phyloP scores from a whole-genome alignment of 2,797 vertebrate species.

The Argya squamiceps region DNA sequence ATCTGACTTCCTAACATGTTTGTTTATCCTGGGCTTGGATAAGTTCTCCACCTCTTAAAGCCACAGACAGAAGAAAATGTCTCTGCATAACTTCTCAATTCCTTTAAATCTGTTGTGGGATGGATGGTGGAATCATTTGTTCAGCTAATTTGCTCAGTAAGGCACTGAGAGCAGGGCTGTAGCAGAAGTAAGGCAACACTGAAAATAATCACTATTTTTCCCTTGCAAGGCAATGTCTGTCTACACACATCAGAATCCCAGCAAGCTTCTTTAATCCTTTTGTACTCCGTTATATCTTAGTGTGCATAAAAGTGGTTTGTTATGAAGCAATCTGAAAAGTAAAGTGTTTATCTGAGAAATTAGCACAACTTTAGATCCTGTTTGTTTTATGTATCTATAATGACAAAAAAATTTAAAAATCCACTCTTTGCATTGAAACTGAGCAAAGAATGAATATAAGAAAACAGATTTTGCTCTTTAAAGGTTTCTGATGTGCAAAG shows the following conservation, averaged over 20 bases:
- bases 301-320: not conserved
- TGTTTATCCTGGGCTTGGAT: conserved; percentile 19
- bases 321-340: not conserved
- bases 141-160: not conserved
- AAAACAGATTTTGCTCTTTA: not conserved
- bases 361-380: not conserved
- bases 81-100: not conserved
- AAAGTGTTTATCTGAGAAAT: not conserved
- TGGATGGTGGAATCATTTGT: not conserved
- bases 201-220: not conserved
- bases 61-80: not conserved
- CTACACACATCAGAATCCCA: not conserved
- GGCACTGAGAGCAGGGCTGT: not conserved
- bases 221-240: not conserved
- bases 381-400: not conserved
- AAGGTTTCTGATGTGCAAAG: not conserved
- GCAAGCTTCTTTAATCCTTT: not conserved
- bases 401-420: not conserved
- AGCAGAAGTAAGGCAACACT: not conserved
- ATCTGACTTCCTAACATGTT: conserved; percentile 33
- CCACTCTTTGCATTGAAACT: not conserved
- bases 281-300: not conserved
- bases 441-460: not conserved
- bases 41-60: not conserved
- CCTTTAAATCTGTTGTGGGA: not conserved